These are phyloP conservation scores for Andrena camellia DNA, from an alignment of 2,888 invertebrate species.

Conservation along the genomic window DNA sequence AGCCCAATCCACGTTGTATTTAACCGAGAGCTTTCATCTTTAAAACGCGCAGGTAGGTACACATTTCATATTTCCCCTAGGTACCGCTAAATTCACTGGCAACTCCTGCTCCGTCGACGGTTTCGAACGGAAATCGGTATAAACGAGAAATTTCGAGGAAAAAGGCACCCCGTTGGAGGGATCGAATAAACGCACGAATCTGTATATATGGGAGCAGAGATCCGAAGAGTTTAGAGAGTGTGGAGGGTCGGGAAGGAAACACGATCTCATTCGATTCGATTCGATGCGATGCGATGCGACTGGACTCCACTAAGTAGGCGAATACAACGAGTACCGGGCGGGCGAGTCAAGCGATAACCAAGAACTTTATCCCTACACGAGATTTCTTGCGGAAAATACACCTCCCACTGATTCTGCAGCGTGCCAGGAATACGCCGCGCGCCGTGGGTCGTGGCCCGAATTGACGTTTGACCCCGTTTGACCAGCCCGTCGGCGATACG, in stretches of 20 bases:
- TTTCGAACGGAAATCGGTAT: neutral
- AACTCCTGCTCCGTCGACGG: neutral
- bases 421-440: conserved; percentile 69
- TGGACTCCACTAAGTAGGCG: too few species aligned
- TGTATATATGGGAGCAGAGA: neutral
- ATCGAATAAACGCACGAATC: conserved; percentile 9
- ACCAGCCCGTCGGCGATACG: conserved; percentile 46
- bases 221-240: neutral
- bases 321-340: conserved; percentile 49
- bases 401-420: conserved; percentile 66
- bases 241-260: conserved; percentile 6
- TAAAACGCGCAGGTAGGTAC: too few species aligned
- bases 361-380: conserved; percentile 70
- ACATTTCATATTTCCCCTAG: too few species aligned
- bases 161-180: neutral
- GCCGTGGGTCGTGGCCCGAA: conserved; percentile 2
- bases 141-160: neutral
- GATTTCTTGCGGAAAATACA: conserved; percentile 78
- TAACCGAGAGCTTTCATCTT: too few species aligned
- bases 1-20: neutral
- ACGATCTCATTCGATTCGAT: conserved; percentile 39
- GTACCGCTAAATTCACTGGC: too few species aligned
- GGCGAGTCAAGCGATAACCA: conserved; percentile 63
- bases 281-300: conserved; percentile 51
- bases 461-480: conserved; percentile 46